A percentile compares a stretch with the other conserved stretches of the same genome.
Conservation (phyloP, 92 coral and sea anemone species). For the Bergia sp. region DNA sequence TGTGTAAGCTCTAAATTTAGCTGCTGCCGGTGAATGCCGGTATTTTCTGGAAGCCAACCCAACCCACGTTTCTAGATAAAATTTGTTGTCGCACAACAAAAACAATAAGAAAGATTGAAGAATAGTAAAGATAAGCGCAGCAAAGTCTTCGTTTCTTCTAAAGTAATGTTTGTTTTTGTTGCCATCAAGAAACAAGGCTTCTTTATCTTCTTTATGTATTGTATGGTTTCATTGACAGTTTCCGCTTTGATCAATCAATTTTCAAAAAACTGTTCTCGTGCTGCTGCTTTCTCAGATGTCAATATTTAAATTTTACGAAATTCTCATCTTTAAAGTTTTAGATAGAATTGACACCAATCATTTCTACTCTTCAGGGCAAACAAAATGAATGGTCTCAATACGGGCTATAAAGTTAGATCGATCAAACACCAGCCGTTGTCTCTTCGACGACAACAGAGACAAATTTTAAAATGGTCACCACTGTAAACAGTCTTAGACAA, state of each 20-base stretch:
- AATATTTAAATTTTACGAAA: background rate
- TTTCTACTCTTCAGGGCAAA: no score
- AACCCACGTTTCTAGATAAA: slow-evolving; percentile 34
- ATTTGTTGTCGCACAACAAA: background rate
- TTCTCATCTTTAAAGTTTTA: no score
- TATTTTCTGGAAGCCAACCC: slow-evolving; percentile 25
- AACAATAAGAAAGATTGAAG: background rate
- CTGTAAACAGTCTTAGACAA: no score
- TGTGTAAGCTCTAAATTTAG: slow-evolving; percentile 35
- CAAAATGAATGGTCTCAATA: no score
- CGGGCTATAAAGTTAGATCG: no score
- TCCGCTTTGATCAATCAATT: background rate
- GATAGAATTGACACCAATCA: no score
- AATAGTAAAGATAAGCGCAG: background rate
- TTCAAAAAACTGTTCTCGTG: background rate
- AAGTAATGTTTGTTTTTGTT: background rate
- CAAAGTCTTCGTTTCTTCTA: background rate
- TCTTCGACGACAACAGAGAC: no score
- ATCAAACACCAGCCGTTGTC: no score
- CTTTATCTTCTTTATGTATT: background rate
- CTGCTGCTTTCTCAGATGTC: background rate
- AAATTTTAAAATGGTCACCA: no score
- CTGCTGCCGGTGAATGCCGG: background rate
- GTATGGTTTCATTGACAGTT: background rate
- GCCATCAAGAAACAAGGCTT: background rate